Evolutionary conservation across 1,140 invertebrate species (phyloP).

Genomic region (Aphidius gifuensis): DNA sequence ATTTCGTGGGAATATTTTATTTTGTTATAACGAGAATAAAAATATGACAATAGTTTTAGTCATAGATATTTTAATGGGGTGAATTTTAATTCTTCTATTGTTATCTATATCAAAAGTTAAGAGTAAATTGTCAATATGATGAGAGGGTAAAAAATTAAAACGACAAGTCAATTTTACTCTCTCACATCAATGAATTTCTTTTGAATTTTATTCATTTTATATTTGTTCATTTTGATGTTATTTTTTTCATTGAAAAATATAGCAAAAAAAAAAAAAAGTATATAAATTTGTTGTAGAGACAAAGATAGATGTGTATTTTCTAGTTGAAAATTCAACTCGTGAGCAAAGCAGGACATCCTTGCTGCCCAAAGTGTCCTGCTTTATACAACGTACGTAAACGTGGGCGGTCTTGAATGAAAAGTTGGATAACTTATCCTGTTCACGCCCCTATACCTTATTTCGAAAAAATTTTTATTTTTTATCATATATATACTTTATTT

Average conservation of each 20-base stretch:
- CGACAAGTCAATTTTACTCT: conserved; percentile 15
- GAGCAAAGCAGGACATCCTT: conserved; percentile 41
- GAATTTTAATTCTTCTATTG: too few species aligned
- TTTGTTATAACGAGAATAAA: neutral
- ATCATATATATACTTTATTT: neutral
- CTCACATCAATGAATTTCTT: conserved; percentile 19
- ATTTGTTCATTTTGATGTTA: conserved; percentile 7
- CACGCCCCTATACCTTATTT: conserved; percentile 28
- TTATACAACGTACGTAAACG: conserved; percentile 43
- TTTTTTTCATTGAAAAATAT: neutral
- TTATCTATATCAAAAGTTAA: too few species aligned
- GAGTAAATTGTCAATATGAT: neutral
- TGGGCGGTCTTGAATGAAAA: conserved; percentile 30
- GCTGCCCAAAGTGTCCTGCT: conserved; percentile 44
- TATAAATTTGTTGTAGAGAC: conserved; percentile 22
- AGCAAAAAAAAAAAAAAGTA: neutral
- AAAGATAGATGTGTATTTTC: conserved; percentile 40
- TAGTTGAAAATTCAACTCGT: conserved; percentile 43
- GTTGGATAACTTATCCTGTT: conserved; percentile 43
- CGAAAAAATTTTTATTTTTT: conserved; percentile 6
- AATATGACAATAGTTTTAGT: too few species aligned
- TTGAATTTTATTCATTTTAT: neutral
- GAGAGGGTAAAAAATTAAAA: conserved; percentile 5
- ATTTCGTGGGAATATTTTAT: neutral
- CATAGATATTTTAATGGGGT: too few species aligned